Base-by-base conservation (phyloP, 2,113 vertebrate species). In the Lichenostomus cassidix region DNA sequence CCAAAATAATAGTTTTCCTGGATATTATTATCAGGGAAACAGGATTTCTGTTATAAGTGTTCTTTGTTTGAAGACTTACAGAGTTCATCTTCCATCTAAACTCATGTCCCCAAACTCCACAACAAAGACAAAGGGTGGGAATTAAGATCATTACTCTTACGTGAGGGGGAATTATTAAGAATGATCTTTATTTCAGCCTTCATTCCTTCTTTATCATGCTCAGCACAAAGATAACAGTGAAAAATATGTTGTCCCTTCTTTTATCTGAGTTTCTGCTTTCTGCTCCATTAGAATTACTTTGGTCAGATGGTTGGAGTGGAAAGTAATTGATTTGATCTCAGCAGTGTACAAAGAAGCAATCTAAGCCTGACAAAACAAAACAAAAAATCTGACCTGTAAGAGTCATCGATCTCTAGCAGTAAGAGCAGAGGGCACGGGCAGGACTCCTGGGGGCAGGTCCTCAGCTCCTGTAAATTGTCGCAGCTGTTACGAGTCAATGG, bases 1-100 rank as follows among this genome's bases (percentile, higher is more conserved):
- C 83, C 75, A 92, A 97, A 98, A 97, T 97, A 96, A 94, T 92
- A 93, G 94, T 98, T 97, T 97, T 96, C 87, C 86, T 86, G 73
- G 87, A 73, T 97, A 88, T 96, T 90, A 92, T 92, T 94, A 92
- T 94, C 78, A 73, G 62, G 31, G 83, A 94, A 92, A 95, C 76
- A 64, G 78, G 50, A 58, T 96, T 94, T 94, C 86, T 88, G 49
- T 73, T 91, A 20, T 59, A 94, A 90, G 74, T 89, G 62, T 17
- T 93, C 78, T 96, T 90, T 14, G 50, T 97, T 83, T 95, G 91
- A 92, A 96, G 89, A 39, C 70, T 81, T 64, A 59, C 33, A 90
- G 74, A 78, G 71, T 75, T 97, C 96, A 93, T 94, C 89, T 97
- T 96, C 77, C 55, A 50, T 93, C 79, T 96, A 95, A 83, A 92